Evolutionary conservation across 2,113 vertebrate genomes (phyloP).

Genomic region (Hippocampus comes): DNA sequence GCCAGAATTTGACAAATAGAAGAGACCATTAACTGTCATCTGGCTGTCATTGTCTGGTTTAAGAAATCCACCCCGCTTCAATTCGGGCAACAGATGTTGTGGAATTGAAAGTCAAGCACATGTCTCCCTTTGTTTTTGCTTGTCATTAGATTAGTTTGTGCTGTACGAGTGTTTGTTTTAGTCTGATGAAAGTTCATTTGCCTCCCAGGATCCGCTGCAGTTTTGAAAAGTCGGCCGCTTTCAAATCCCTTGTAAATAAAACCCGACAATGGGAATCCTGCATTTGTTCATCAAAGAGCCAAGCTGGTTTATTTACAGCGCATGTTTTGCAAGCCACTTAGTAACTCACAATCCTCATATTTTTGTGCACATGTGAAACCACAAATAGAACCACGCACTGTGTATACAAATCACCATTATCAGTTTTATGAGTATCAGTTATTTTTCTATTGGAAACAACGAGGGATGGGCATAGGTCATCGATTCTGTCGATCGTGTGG

Average conservation of each 20-base stretch:
- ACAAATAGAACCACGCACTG: too few species aligned
- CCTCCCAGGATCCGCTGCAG: not conserved
- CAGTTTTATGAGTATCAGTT: not conserved
- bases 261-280: not conserved
- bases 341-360: not conserved
- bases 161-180: not conserved
- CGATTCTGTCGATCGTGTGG: not conserved
- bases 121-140: slow-evolving; percentile 27
- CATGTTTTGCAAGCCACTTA: not conserved
- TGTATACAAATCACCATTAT: too few species aligned
- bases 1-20: slow-evolving; percentile 6
- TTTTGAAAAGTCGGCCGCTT: not conserved
- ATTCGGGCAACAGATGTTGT: slow-evolving; percentile 49
- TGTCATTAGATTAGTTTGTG: slow-evolving; percentile 17
- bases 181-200: not conserved
- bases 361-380: not conserved
- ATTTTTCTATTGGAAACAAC: not conserved
- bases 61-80: slow-evolving; percentile 55
- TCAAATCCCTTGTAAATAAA: not conserved
- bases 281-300: not conserved
- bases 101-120: slow-evolving; percentile 54
- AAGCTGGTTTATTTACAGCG: not conserved
- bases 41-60: slow-evolving; percentile 36
- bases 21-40: slow-evolving; percentile 14
- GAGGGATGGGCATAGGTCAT: not conserved